These are phyloP conservation scores for Sesamia nonagrioides DNA, from an alignment of 1,140 invertebrate species.

Conservation along the genomic window DNA sequence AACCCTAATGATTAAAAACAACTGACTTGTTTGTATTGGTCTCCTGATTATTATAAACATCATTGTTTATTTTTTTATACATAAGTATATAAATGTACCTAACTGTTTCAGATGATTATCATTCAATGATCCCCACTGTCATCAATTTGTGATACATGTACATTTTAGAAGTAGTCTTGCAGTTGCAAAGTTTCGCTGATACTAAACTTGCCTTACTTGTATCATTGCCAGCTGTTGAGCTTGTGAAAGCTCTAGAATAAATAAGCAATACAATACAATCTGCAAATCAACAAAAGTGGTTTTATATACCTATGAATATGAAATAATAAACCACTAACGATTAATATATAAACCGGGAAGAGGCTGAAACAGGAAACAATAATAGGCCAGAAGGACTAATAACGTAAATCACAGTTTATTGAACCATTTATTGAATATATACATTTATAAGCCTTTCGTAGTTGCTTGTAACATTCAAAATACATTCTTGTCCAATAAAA, in stretches of 20 bases:
- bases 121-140: not conserved
- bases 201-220: too few species aligned
- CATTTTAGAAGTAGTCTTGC: too few species aligned
- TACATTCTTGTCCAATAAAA: conserved; percentile 5
- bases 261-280: too few species aligned
- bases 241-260: too few species aligned
- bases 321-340: too few species aligned
- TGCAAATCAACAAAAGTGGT: too few species aligned
- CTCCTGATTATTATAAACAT: not conserved
- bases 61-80: not conserved
- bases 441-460: not conserved
- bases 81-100: not conserved
- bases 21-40: not conserved
- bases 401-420: not conserved
- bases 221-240: too few species aligned
- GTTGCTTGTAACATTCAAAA: not conserved
- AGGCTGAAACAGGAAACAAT: not conserved
- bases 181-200: too few species aligned
- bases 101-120: not conserved
- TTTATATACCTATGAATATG: too few species aligned
- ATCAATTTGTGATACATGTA: too few species aligned
- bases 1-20: not conserved
- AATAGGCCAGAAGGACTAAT: not conserved
- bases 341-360: too few species aligned
- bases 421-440: not conserved